Evolutionary conservation across 1,140 invertebrate species (phyloP).

Genomic region (Sminthurinus signatus): DNA sequence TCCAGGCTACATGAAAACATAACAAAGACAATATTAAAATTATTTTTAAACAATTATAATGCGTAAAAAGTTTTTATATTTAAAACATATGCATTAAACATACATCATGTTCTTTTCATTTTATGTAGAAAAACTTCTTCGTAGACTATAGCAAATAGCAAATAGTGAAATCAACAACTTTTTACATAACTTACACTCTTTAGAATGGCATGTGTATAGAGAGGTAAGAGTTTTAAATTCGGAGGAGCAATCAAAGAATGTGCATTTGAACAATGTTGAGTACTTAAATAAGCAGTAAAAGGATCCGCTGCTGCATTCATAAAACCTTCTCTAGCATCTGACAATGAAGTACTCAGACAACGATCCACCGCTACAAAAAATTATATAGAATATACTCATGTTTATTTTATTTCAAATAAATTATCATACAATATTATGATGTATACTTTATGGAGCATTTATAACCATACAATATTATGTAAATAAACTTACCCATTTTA

Average conservation of each 20-base stretch:
- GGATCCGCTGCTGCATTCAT: constrained; percentile 92
- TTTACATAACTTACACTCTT: constrained; percentile 71
- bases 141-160: too few relatives aligned
- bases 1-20: constrained; percentile 59
- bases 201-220: constrained; percentile 83
- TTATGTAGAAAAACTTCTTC: too few relatives aligned
- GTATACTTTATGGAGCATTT: neutral
- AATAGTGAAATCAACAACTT: neutral
- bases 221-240: constrained; percentile 71
- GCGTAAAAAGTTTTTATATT: too few relatives aligned
- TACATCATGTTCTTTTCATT: too few relatives aligned
- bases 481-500: constrained; percentile 73
- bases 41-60: too few relatives aligned
- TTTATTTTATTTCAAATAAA: too few relatives aligned
- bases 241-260: constrained; percentile 64
- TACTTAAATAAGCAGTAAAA: constrained; percentile 69
- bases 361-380: constrained; percentile 75
- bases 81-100: too few relatives aligned
- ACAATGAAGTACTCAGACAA: constrained; percentile 71
- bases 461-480: too few relatives aligned
- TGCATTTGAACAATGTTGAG: constrained; percentile 55
- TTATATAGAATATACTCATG: neutral
- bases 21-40: too few relatives aligned
- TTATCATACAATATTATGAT: constrained; percentile 2
- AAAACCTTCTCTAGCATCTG: constrained; percentile 91